These are phyloP conservation scores for Oplegnathus fasciatus DNA, from an alignment of 2,113 vertebrate genomes.

Conservation along the genomic window DNA sequence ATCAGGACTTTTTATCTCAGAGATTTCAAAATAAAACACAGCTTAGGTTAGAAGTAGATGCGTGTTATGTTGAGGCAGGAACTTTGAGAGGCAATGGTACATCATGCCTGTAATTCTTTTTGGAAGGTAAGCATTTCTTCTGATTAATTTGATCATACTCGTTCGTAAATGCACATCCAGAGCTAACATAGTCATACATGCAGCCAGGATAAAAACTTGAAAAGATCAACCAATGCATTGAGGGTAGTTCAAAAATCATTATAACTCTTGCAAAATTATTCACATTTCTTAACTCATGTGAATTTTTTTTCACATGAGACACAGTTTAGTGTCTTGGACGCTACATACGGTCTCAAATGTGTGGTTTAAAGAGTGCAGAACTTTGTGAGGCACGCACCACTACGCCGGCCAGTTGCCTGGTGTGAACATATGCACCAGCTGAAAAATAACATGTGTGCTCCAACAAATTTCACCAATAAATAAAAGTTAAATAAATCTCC, in stretches of 20 bases:
- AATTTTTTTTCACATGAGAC: no score
- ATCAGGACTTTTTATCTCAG: background rate
- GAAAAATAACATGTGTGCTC: constrained; percentile 6
- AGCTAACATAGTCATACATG: background rate
- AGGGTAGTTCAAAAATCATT: background rate
- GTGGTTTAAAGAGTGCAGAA: background rate
- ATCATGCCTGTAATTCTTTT: background rate
- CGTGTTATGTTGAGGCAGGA: background rate
- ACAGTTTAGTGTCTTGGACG: background rate
- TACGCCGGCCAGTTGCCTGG: constrained; percentile 4
- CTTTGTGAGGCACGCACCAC: background rate
- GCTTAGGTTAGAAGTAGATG: background rate
- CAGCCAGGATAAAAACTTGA: background rate
- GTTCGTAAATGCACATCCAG: background rate
- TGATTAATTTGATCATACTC: background rate
- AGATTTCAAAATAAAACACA: background rate
- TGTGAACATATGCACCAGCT: constrained; percentile 26
- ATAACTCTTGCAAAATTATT: background rate
- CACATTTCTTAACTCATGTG: background rate
- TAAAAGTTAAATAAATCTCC: constrained; percentile 25
- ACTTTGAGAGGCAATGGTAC: background rate
- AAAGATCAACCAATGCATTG: background rate
- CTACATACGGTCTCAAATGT: background rate
- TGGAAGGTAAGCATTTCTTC: background rate
- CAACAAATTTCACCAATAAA: constrained; percentile 1